phyloP scores from a whole-genome alignment of 2,888 invertebrate genomes.

The Drosophila rellima region DNA sequence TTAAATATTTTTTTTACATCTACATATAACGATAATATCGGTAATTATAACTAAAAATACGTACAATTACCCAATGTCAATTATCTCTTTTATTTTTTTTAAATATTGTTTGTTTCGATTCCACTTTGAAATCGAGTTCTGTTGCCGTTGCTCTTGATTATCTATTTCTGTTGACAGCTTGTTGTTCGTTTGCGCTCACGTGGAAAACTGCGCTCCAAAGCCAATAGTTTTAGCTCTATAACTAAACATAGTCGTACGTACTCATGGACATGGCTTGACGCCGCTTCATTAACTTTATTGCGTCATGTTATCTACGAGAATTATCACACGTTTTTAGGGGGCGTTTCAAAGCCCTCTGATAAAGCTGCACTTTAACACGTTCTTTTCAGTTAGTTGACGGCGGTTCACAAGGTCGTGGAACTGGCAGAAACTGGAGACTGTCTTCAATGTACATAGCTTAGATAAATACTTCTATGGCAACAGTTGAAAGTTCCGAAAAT shows the following conservation, averaged over 20 bases:
- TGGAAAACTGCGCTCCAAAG: slow-evolving; percentile 43
- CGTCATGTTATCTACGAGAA: slow-evolving; percentile 45
- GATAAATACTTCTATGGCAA: neutral
- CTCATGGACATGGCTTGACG: slow-evolving; percentile 11
- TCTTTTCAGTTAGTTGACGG: neutral
- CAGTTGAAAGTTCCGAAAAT: neutral
- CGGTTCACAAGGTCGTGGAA: neutral
- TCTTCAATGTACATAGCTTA: neutral
- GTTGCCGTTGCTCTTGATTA: neutral
- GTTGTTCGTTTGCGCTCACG: slow-evolving; percentile 39
- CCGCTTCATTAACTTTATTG: slow-evolving; percentile 38
- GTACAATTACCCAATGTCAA: slow-evolving; percentile 55
- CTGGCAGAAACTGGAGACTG: neutral
- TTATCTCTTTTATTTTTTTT: slow-evolving; percentile 34
- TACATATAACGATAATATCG: slow-evolving; percentile 1
- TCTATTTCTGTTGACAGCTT: slow-evolving; percentile 16
- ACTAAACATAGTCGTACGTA: neutral
- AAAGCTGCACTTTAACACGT: slow-evolving; percentile 10
- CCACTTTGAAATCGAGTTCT: neutral
- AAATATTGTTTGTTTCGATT: slow-evolving; percentile 1
- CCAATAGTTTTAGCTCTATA: slow-evolving; percentile 30
- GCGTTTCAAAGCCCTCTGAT: slow-evolving; percentile 27
- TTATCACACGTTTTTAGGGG: slow-evolving; percentile 28
- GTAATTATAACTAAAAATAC: slow-evolving; percentile 7
- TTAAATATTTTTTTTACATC: slow-evolving; percentile 6